These are phyloP conservation scores for Protophormia terraenovae DNA, from an alignment of 2,888 invertebrate species.

Conservation along the genomic window DNA sequence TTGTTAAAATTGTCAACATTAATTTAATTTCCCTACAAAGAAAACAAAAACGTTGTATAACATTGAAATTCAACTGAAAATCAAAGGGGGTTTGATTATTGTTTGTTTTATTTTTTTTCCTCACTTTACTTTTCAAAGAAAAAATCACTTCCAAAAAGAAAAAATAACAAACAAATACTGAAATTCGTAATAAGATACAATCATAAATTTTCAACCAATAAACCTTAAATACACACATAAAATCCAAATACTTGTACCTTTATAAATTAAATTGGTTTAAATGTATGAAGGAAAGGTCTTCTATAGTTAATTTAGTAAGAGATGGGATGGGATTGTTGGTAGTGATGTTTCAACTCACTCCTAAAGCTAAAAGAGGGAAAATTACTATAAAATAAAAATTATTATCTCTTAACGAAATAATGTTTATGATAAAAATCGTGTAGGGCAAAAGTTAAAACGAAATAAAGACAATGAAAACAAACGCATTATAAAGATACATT, in stretches of 20 bases:
- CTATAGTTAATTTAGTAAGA: neutral
- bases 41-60: neutral
- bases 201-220: conserved; percentile 57
- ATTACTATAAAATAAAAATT: neutral
- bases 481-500: conserved; percentile 16
- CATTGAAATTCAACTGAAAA: conserved; percentile 39
- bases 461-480: conserved; percentile 30
- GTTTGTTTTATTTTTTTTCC: neutral
- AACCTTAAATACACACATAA: conserved; percentile 40
- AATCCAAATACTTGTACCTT: neutral
- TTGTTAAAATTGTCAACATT: conserved; percentile 58
- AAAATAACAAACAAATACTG: conserved; percentile 15
- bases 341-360: neutral
- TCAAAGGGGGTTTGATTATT: conserved; percentile 25
- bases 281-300: neutral
- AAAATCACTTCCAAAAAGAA: neutral
- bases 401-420: conserved; percentile 10
- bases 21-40: conserved; percentile 23
- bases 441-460: conserved; percentile 54
- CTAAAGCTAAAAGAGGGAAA: conserved; percentile 9
- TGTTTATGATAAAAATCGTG: conserved; percentile 60
- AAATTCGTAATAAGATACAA: conserved; percentile 51
- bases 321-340: neutral
- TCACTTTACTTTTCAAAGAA: neutral
- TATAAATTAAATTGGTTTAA: conserved; percentile 29